Evolutionary conservation across 2,888 invertebrate genomes (phyloP).

Genomic region (Eumerus sabulonum): DNA sequence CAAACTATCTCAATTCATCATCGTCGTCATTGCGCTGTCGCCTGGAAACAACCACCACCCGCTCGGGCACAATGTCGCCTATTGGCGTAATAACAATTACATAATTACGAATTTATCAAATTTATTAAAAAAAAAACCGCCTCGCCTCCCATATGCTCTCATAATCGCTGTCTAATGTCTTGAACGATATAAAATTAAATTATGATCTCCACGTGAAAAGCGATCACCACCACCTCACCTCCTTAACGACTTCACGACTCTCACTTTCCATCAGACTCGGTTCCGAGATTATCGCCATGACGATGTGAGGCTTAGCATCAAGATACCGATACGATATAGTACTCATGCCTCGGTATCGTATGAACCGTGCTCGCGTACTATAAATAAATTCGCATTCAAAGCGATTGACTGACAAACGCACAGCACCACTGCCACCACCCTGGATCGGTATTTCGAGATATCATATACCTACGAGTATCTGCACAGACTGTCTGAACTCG

Average conservation of each 20-base stretch:
- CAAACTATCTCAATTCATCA: conserved; percentile 13
- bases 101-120: conserved; percentile 66
- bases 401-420: conserved; percentile 59
- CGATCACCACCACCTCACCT: conserved; percentile 17
- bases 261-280: conserved; percentile 61
- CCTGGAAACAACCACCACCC: conserved; percentile 34
- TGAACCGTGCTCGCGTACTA: conserved; percentile 33
- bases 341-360: conserved; percentile 12
- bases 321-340: conserved; percentile 31
- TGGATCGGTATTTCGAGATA: conserved; percentile 51
- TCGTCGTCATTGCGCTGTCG: conserved; percentile 30
- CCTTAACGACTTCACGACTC: conserved; percentile 50
- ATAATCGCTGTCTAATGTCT: conserved; percentile 43
- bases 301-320: conserved; percentile 3
- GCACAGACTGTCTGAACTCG: conserved; percentile 1
- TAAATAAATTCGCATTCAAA: conserved; percentile 59
- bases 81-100: conserved; percentile 62
- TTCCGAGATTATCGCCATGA: conserved; percentile 56
- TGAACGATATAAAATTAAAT: conserved; percentile 53
- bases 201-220: conserved; percentile 43
- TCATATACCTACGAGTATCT: conserved; percentile 26
- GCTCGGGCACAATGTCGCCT: conserved; percentile 8
- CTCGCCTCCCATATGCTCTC: conserved; percentile 31
- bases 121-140: conserved; percentile 1
- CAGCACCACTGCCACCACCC: conserved; percentile 44